Percentiles rank a stretch among this genome's conserved stretches.
phyloP scores from a whole-genome alignment of 2,888 invertebrate species.

The Lottia gigantea region DNA sequence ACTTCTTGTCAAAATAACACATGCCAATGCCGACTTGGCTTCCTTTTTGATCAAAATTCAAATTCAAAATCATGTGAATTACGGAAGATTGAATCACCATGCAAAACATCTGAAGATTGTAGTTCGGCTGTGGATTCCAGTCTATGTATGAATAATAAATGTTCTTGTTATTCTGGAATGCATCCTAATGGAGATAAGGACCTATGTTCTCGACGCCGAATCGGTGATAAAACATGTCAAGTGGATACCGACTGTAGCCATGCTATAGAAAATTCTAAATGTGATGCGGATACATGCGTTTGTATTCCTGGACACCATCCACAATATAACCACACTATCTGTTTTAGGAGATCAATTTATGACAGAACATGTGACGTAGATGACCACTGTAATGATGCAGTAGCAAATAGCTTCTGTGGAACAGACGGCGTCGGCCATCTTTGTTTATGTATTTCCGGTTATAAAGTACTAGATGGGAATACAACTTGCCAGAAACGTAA shows the following conservation, averaged over 20 bases:
- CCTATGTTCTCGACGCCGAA: constrained; percentile 22
- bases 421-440: constrained; percentile 10
- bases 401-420: constrained; percentile 25
- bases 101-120: constrained; percentile 3
- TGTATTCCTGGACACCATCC: constrained; percentile 21
- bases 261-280: constrained; percentile 25
- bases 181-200: constrained; percentile 18
- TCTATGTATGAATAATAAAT: constrained; percentile 10
- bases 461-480: constrained; percentile 5
- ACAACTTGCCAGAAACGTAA: constrained; percentile 20
- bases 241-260: constrained; percentile 25
- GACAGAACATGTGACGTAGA: constrained; percentile 26
- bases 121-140: constrained; percentile 12
- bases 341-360: constrained; percentile 25
- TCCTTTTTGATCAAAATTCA: not conserved
- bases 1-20: not conserved
- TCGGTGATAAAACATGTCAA: constrained; percentile 24
- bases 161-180: constrained; percentile 18
- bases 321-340: constrained; percentile 18
- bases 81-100: constrained; percentile 17
- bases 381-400: constrained; percentile 27
- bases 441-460: constrained; percentile 30
- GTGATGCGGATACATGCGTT: constrained; percentile 15
- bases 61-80: constrained; percentile 1
- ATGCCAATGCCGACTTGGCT: not conserved